A percentile compares a stretch with the other conserved stretches of the same genome.
phyloP scores from a whole-genome alignment of 2,113 vertebrate genomes.

The Callospermophilus lateralis region DNA sequence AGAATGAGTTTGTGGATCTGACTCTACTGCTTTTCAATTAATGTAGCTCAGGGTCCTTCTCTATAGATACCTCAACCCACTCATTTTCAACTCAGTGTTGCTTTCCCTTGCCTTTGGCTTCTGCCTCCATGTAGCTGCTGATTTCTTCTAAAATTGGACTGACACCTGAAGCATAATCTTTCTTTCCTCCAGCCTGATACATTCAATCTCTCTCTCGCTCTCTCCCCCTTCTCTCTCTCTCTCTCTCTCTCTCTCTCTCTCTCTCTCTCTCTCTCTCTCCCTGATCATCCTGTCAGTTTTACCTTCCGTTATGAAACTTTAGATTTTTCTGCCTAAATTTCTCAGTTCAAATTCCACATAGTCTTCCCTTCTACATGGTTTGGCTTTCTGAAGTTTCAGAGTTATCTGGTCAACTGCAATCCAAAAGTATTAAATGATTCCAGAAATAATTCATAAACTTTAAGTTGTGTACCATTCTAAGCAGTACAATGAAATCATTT shows the following conservation, averaged over 20 bases:
- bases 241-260: not conserved
- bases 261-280: too few species aligned
- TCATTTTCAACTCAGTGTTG: not conserved
- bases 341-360: not conserved
- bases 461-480: not conserved
- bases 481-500: not conserved
- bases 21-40: not conserved
- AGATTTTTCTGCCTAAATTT: not conserved
- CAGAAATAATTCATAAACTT: not conserved
- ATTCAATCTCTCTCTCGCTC: not conserved
- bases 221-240: too few species aligned
- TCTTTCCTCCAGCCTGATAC: not conserved
- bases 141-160: not conserved
- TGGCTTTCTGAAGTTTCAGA: not conserved
- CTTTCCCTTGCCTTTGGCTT: not conserved
- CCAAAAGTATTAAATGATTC: not conserved
- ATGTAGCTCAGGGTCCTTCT: not conserved
- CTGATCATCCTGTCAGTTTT: not conserved
- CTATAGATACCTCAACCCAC: not conserved
- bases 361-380: not conserved
- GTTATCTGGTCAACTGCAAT: not conserved
- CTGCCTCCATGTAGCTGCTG: fast-evolving
- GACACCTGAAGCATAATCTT: not conserved
- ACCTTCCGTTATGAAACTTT: not conserved
- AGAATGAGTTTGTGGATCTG: not conserved